Conservation (phyloP, 2,797 vertebrate species). For the Takifugu rubripes region DNA sequence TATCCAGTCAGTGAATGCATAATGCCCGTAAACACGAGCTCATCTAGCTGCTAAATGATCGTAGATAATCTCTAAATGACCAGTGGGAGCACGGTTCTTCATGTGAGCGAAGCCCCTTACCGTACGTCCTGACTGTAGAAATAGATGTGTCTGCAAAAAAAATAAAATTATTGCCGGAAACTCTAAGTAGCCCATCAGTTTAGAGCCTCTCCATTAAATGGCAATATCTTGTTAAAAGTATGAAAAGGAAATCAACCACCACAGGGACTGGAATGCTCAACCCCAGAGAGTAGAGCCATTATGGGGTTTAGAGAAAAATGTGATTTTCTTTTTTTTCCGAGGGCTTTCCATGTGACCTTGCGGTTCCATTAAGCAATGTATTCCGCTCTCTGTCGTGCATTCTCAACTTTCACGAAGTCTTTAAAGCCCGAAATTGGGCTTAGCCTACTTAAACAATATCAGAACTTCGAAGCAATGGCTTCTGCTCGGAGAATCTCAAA, state of each 20-base stretch:
- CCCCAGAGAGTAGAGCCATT: conserved; percentile 71
- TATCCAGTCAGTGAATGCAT: too few relatives aligned
- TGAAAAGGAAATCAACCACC: conserved; percentile 68
- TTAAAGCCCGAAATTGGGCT: conserved; percentile 26
- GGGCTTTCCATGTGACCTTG: conserved; percentile 71
- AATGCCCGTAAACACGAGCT: not conserved
- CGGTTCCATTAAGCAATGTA: conserved; percentile 75
- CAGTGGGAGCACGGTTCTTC: not conserved
- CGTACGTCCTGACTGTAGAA: not conserved
- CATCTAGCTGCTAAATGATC: conserved; percentile 2
- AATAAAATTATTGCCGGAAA: conserved; percentile 37
- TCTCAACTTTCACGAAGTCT: conserved; percentile 60
- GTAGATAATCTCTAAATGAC: conserved; percentile 4
- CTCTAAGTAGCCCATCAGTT: conserved; percentile 64
- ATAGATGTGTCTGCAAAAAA: conserved; percentile 9
- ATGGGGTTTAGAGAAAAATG: conserved; percentile 70
- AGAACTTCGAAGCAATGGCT: conserved; percentile 30
- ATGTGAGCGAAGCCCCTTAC: conserved; percentile 13
- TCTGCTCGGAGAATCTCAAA: conserved; percentile 50
- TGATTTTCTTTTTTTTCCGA: conserved; percentile 29
- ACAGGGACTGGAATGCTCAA: conserved; percentile 69
- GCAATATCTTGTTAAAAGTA: conserved; percentile 73
- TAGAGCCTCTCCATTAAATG: conserved; percentile 70
- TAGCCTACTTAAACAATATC: conserved; percentile 56
- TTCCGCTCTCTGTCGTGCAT: conserved; percentile 32